Percentiles rank a stretch among this genome's conserved stretches.
phyloP scores from a whole-genome alignment of 2,888 invertebrate species.

The Pachydiplax longipennis region DNA sequence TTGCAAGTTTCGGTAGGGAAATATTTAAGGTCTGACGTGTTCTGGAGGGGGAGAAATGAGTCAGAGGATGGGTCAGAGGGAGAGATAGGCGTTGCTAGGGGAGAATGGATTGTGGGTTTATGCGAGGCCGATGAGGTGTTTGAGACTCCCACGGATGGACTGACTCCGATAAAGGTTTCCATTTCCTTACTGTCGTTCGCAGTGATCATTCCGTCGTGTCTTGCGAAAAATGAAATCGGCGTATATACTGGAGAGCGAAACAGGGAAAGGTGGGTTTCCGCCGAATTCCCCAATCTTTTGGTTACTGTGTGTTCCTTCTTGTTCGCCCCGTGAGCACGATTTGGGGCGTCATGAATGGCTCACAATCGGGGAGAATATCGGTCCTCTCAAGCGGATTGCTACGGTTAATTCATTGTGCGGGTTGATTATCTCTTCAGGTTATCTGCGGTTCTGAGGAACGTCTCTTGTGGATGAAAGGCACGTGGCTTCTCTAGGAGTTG shows the following conservation, averaged over 20 bases:
- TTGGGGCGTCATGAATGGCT: too few relatives aligned
- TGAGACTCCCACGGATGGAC: neutral
- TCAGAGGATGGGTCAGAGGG: neutral
- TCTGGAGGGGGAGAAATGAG: neutral
- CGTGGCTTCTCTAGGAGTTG: too few relatives aligned
- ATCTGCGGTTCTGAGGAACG: too few relatives aligned
- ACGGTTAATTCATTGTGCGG: too few relatives aligned
- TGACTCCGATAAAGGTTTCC: neutral
- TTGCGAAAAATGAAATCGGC: neutral
- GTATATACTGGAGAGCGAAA: neutral
- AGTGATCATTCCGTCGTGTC: neutral
- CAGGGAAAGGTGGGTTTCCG: neutral
- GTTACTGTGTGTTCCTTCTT: too few relatives aligned
- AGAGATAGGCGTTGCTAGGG: neutral
- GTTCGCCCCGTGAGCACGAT: too few relatives aligned
- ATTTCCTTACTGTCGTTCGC: neutral
- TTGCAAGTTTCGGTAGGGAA: neutral
- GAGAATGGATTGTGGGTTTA: neutral
- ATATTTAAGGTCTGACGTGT: constrained; percentile 24
- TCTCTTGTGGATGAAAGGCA: too few relatives aligned
- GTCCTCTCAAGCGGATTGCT: too few relatives aligned
- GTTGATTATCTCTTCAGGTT: too few relatives aligned
- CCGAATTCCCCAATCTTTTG: neutral
- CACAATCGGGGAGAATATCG: too few relatives aligned
- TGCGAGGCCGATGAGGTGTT: neutral